Conservation (phyloP, 2,113 vertebrate genomes). For the Misgurnus anguillicaudatus region DNA sequence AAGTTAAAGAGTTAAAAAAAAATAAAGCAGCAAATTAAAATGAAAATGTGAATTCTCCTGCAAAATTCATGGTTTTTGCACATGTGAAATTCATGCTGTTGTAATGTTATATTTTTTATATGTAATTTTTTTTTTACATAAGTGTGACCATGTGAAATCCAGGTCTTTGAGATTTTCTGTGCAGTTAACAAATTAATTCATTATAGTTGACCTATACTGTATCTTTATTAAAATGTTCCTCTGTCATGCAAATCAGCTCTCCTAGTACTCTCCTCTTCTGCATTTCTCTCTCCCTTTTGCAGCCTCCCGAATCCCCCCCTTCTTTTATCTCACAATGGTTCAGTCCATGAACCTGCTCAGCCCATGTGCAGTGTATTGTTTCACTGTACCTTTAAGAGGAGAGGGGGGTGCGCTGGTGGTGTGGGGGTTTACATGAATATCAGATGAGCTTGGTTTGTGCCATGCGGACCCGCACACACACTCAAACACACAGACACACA, state of each 20-base stretch:
- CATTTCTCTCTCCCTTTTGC: neutral
- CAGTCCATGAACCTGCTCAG: constrained; percentile 22
- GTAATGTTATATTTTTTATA: neutral
- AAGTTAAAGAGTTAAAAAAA: too few species aligned
- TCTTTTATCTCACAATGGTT: constrained; percentile 16
- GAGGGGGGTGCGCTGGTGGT: constrained; percentile 20
- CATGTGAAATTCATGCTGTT: neutral
- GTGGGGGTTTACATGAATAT: constrained; percentile 45
- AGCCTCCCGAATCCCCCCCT: constrained; percentile 8
- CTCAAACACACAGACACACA: constrained; percentile 45
- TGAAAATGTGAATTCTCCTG: too few species aligned
- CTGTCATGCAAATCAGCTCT: neutral
- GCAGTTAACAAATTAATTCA: too few species aligned
- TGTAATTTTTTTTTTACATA: neutral
- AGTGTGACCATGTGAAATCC: neutral
- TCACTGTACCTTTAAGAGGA: constrained; percentile 46
- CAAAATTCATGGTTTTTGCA: too few species aligned
- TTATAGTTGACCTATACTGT: too few species aligned
- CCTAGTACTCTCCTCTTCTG: constrained; percentile 19
- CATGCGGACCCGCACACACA: constrained; percentile 45
- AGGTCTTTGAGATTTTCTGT: too few species aligned
- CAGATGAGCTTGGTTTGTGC: constrained; percentile 48
- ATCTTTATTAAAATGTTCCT: neutral
- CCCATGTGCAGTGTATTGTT: neutral
- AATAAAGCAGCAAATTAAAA: too few species aligned